Evolutionary conservation across 2,888 invertebrate species (phyloP).

Genomic region (Rhabditophanes sp.): DNA sequence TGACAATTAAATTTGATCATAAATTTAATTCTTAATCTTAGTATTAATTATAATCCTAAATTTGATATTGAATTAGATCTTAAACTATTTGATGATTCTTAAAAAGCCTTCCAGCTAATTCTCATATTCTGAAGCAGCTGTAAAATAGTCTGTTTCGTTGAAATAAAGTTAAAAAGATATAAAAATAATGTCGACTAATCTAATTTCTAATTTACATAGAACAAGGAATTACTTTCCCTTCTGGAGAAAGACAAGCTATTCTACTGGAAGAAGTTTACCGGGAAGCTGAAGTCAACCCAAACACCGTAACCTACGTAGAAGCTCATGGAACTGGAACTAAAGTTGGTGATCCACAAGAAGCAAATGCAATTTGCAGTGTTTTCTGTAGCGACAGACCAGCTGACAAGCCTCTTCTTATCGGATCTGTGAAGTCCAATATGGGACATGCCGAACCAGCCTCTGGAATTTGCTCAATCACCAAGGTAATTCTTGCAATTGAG

Average conservation of each 20-base stretch:
- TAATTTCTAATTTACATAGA: too few relatives aligned
- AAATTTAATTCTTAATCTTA: too few relatives aligned
- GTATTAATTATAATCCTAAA: too few relatives aligned
- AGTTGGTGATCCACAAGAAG: slow-evolving; percentile 92
- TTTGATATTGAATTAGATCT: too few relatives aligned
- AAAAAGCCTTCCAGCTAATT: too few relatives aligned
- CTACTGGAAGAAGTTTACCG: slow-evolving; percentile 61
- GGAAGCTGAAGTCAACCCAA: slow-evolving; percentile 57
- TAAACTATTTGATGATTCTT: too few relatives aligned
- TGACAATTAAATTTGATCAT: too few relatives aligned
- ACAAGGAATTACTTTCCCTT: slow-evolving; percentile 49
- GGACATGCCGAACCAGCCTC: slow-evolving; percentile 78
- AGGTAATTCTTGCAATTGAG: slow-evolving; percentile 70
- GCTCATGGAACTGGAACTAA: slow-evolving; percentile 97
- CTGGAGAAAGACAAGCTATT: slow-evolving; percentile 56
- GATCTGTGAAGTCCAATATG: slow-evolving; percentile 95
- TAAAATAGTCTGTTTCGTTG: too few relatives aligned
- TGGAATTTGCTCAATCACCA: slow-evolving; percentile 44
- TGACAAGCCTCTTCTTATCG: slow-evolving; percentile 64
- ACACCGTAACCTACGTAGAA: slow-evolving; percentile 74
- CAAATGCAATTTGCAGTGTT: slow-evolving; percentile 76
- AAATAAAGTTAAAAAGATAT: too few relatives aligned
- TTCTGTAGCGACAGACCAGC: slow-evolving; percentile 62
- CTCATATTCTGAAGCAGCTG: too few relatives aligned
- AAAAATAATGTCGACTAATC: too few relatives aligned